Conservation (phyloP, 2,113 vertebrate genomes). For the Limanda limanda region DNA sequence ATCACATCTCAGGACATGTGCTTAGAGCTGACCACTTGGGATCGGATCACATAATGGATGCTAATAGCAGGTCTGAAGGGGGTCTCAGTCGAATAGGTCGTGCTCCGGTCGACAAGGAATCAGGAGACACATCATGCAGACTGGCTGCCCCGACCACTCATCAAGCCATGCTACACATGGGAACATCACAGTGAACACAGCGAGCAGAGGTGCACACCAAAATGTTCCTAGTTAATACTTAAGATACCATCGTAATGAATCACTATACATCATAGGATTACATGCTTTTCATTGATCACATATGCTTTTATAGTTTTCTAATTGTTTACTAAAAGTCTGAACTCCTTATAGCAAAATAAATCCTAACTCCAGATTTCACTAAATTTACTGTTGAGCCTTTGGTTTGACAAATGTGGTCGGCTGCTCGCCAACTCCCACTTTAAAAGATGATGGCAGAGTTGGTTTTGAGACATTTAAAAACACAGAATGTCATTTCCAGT, state of each 20-base stretch:
- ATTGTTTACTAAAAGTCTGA: not conserved
- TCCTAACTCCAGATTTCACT: not conserved
- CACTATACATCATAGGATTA: not conserved
- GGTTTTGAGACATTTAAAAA: not conserved
- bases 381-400: conserved; percentile 14
- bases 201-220: conserved; percentile 70
- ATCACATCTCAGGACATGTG: not conserved
- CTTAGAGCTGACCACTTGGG: not conserved
- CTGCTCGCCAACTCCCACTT: conserved; percentile 4
- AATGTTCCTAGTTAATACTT: not conserved
- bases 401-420: not conserved
- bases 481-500: not conserved
- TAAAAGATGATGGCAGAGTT: not conserved
- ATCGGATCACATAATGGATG: not conserved
- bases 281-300: not conserved
- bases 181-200: conserved; percentile 64
- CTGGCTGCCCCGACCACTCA: conserved; percentile 50
- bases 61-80: not conserved
- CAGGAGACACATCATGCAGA: conserved; percentile 66
- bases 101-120: conserved; percentile 36
- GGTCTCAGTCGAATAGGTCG: conserved; percentile 35
- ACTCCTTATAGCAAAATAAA: not conserved
- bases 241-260: not conserved
- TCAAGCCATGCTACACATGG: conserved; percentile 74
- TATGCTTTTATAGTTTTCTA: no score